phyloP scores from a whole-genome alignment of 2,888 invertebrate species.

The Digitonthophagus gazella region DNA sequence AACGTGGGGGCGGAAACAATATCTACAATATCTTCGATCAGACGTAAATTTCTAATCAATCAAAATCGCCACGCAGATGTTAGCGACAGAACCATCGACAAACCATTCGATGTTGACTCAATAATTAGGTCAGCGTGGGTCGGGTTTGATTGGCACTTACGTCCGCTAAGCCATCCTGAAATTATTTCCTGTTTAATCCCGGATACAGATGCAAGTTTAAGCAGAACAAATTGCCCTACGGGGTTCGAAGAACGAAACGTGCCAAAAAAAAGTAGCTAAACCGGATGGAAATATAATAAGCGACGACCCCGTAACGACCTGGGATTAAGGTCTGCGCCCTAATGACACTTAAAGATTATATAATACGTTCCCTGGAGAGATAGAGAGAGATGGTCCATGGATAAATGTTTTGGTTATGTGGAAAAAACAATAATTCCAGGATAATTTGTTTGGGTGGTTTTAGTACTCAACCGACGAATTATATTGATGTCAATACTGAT shows the following conservation, averaged over 20 bases:
- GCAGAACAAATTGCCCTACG: background rate
- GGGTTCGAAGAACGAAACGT: too few species aligned
- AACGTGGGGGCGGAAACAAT: too few species aligned
- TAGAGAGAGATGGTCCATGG: too few species aligned
- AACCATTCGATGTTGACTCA: background rate
- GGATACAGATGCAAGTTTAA: background rate
- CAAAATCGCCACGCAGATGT: background rate
- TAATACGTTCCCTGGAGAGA: background rate
- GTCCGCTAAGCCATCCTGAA: background rate
- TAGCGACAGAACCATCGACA: background rate
- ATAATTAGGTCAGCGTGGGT: background rate
- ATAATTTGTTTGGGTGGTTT: too few species aligned
- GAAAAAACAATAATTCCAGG: too few species aligned
- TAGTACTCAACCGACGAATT: too few species aligned
- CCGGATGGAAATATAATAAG: background rate
- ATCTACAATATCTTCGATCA: background rate
- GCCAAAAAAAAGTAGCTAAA: background rate
- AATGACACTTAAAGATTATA: background rate
- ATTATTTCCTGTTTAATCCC: background rate
- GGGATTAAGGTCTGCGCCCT: background rate
- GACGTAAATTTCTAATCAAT: background rate
- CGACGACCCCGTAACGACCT: background rate
- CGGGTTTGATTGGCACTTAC: background rate
- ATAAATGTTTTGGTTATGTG: too few species aligned
- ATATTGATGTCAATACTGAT: too few species aligned